These are phyloP conservation scores for Elachura formosa DNA, from an alignment of 2,113 vertebrate species.

Conservation along the genomic window DNA sequence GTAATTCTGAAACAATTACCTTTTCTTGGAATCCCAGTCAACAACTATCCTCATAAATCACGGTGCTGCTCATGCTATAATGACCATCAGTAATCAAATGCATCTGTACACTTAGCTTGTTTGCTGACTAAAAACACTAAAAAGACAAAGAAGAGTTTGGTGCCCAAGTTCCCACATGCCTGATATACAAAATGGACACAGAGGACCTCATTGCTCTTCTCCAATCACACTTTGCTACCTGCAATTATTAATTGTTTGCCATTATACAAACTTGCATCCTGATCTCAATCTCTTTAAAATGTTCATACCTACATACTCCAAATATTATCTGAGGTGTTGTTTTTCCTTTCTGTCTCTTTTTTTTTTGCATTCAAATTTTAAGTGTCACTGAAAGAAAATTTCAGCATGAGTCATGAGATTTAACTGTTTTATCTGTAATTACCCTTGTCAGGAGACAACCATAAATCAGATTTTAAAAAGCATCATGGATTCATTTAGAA, in stretches of 20 bases:
- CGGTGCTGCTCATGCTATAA: not conserved
- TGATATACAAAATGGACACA: not conserved
- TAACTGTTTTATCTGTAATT: not conserved
- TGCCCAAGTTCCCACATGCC: not conserved
- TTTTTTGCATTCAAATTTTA: not conserved
- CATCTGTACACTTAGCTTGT: not conserved
- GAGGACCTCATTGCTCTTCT: not conserved
- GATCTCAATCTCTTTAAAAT: not conserved
- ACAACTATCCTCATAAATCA: not conserved
- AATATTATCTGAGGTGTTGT: accelerated
- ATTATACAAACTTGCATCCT: not conserved
- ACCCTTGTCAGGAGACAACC: not conserved
- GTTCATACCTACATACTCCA: not conserved
- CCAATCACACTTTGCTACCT: not conserved
- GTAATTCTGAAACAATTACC: slow-evolving; percentile 5
- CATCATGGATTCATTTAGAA: not conserved
- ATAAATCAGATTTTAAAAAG: not conserved
- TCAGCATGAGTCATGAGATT: not conserved
- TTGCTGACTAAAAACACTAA: not conserved
- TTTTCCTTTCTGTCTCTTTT: accelerated
- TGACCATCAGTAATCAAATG: slow-evolving; percentile 8
- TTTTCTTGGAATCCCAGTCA: slow-evolving; percentile 30
- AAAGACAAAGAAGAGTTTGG: not conserved
- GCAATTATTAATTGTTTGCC: not conserved
- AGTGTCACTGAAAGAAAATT: not conserved